These are phyloP conservation scores for Coilia nasus DNA, from an alignment of 2,797 vertebrate species.

Conservation along the genomic window DNA sequence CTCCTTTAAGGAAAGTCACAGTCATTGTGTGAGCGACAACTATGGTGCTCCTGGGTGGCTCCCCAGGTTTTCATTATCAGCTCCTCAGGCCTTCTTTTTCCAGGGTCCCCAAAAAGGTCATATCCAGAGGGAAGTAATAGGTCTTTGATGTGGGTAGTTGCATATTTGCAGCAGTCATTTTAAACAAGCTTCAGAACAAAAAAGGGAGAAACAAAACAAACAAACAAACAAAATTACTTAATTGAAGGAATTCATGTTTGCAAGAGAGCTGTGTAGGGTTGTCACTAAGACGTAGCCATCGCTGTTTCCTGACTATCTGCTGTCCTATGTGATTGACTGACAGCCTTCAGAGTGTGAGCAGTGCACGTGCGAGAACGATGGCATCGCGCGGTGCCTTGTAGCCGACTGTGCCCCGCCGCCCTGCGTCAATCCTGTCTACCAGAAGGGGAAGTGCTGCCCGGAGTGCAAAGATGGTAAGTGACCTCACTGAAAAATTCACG, in stretches of 20 bases:
- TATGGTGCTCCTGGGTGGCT: neutral
- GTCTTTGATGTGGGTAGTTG: neutral
- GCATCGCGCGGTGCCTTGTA: constrained; percentile 81
- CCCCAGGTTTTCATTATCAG: neutral
- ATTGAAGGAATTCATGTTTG: no score
- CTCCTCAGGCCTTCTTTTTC: neutral
- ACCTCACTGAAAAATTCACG: neutral
- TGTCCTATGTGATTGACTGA: constrained; percentile 37
- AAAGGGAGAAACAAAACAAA: no score
- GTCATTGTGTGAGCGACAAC: constrained; percentile 34
- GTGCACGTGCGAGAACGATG: constrained; percentile 82
- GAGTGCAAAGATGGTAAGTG: constrained; percentile 80
- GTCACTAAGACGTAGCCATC: neutral
- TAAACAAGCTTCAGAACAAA: neutral
- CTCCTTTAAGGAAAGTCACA: constrained; percentile 38
- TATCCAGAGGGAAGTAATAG: neutral
- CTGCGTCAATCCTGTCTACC: constrained; percentile 82
- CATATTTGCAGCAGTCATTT: neutral
- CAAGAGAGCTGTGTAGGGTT: neutral
- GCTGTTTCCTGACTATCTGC: neutral
- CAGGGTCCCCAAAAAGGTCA: neutral
- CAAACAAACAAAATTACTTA: neutral
- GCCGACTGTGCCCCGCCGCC: constrained; percentile 84
- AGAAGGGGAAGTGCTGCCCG: constrained; percentile 82
- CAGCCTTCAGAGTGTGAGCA: constrained; percentile 86